Conservation (phyloP, 1,140 invertebrate genomes). For the Heliconius hewitsoni region DNA sequence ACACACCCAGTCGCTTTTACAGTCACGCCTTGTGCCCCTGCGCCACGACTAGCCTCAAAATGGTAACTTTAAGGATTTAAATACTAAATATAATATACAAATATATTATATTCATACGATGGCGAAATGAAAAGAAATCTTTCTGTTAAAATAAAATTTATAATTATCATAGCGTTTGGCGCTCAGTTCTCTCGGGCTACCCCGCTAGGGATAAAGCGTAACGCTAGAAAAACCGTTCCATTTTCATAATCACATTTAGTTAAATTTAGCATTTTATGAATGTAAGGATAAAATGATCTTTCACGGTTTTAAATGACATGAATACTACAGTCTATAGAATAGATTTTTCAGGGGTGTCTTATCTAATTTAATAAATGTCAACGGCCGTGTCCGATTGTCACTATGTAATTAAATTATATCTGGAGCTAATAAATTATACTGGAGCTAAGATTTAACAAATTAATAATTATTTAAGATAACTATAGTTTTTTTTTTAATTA, state of each 20-base stretch:
- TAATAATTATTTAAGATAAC: neutral
- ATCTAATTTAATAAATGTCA: slow-evolving; percentile 21
- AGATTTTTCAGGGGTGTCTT: neutral
- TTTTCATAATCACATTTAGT: neutral
- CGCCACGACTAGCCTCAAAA: no score
- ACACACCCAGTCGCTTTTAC: no score
- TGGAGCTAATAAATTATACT: neutral
- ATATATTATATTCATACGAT: neutral
- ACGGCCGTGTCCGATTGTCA: neutral
- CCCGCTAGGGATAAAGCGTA: no score
- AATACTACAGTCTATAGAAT: neutral
- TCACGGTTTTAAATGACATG: neutral
- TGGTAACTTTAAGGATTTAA: no score
- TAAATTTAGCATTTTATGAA: neutral
- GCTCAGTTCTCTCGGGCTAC: no score
- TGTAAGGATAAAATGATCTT: neutral
- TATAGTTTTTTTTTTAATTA: neutral
- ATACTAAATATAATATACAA: no score
- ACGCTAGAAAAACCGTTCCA: neutral
- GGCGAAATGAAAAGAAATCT: neutral
- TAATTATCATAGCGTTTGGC: neutral
- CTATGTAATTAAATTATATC: neutral
- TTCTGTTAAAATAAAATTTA: neutral
- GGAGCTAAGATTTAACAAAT: neutral
- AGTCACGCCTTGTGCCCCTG: no score